Evolutionary conservation across 2,113 vertebrate species (phyloP).

Genomic region (Xiphophorus maculatus): DNA sequence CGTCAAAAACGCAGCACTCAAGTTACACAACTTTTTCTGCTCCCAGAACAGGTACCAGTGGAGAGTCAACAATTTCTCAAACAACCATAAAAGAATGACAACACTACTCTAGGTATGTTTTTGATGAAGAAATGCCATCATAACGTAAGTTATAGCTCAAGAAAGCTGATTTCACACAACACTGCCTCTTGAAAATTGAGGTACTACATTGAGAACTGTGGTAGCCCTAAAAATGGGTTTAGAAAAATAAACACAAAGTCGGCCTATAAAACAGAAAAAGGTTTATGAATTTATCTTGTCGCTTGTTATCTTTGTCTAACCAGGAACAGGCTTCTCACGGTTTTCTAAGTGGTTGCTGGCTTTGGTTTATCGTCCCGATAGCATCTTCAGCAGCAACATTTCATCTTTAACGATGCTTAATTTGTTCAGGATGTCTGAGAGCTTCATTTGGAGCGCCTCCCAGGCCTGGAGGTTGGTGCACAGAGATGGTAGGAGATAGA

Average conservation of each 20-base stretch:
- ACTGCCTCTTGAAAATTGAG: background rate
- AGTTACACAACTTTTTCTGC: no score
- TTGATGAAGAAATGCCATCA: no score
- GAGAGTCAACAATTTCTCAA: no score
- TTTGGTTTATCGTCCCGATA: conserved; percentile 36
- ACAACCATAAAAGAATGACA: no score
- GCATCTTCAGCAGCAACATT: conserved; percentile 58
- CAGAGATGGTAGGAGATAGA: conserved; percentile 53
- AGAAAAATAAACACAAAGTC: background rate
- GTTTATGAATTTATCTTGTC: conserved; percentile 1
- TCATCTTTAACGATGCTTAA: conserved; percentile 56
- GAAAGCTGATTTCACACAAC: no score
- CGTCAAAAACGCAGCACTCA: no score
- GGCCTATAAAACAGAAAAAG: conserved; percentile 19
- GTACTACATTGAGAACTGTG: background rate
- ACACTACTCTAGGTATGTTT: no score
- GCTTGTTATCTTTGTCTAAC: background rate
- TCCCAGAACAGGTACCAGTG: no score
- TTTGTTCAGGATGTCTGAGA: conserved; percentile 56
- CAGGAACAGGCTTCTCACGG: conserved; percentile 14
- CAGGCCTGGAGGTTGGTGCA: conserved; percentile 33
- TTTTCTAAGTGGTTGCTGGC: conserved; percentile 34
- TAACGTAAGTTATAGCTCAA: no score
- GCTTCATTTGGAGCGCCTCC: conserved; percentile 15
- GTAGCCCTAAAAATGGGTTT: background rate